A percentile compares a stretch with the other conserved stretches of the same genome.
Evolutionary conservation across 2,797 vertebrate species (phyloP).

Genomic region (Octomys mimax): DNA sequence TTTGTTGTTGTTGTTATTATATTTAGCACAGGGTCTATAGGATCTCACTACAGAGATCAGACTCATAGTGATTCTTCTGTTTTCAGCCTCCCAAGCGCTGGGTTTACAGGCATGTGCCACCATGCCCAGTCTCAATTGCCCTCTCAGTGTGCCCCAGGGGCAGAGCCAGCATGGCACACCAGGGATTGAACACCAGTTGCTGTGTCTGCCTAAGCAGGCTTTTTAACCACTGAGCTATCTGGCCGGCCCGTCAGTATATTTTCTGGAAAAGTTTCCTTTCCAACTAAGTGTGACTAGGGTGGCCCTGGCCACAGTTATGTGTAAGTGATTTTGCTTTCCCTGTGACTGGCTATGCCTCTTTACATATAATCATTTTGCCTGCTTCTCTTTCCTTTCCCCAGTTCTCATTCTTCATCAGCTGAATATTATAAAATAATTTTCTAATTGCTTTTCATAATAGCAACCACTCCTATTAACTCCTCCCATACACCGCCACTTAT

Average conservation of each 20-base stretch:
- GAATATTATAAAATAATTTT: conserved; percentile 40
- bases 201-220: no score
- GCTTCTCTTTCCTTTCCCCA: conserved; percentile 45
- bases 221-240: no score
- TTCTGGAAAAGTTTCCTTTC: conserved; percentile 60
- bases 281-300: conserved; percentile 29
- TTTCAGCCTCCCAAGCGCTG: no score
- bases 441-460: conserved; percentile 53
- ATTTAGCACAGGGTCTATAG: no score
- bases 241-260: not conserved
- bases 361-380: conserved; percentile 56
- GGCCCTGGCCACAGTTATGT: conserved; percentile 41
- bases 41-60: no score
- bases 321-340: not conserved
- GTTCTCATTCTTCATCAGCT: conserved; percentile 31
- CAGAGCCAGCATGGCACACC: no score
- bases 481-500: not conserved
- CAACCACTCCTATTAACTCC: conserved; percentile 6
- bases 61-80: no score
- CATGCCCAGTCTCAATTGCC: no score
- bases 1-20: no score
- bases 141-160: no score
- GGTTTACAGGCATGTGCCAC: no score
- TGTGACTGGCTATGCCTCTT: conserved; percentile 13
- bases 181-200: no score